These are phyloP conservation scores for Garra rufa DNA, from an alignment of 2,113 vertebrate species.

Conservation along the genomic window DNA sequence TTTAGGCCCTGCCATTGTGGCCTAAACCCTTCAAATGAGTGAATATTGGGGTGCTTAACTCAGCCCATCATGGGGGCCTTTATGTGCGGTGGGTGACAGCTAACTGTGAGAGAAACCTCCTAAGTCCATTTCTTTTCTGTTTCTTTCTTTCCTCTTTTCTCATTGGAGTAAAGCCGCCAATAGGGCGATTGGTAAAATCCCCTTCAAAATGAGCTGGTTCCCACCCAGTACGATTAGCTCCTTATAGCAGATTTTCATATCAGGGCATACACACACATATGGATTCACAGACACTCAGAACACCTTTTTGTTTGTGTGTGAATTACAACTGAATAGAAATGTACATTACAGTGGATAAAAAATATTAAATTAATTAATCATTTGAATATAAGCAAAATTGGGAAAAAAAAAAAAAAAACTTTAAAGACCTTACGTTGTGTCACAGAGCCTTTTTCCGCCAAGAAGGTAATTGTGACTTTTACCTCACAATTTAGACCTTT, in stretches of 20 bases:
- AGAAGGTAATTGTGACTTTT: neutral
- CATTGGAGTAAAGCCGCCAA: constrained; percentile 75
- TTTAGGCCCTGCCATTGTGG: constrained; percentile 60
- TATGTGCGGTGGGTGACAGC: constrained; percentile 75
- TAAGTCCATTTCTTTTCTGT: constrained; percentile 66
- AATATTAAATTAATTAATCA: neutral
- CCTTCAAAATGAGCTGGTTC: constrained; percentile 75
- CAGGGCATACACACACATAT: constrained; percentile 6
- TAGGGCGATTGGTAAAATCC: constrained; percentile 64
- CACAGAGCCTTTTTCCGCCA: neutral
- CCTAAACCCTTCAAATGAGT: constrained; percentile 69
- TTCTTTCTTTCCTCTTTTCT: constrained; percentile 52
- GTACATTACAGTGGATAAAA: neutral
- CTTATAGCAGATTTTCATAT: constrained; percentile 21
- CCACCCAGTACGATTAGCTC: constrained; percentile 64
- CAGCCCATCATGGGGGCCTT: constrained; percentile 73
- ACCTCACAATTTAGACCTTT: neutral
- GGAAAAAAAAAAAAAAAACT: neutral
- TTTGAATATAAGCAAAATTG: neutral
- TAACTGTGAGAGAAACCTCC: constrained; percentile 76
- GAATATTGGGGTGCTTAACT: constrained; percentile 76
- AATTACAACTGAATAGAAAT: neutral
- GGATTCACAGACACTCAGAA: constrained; percentile 2
- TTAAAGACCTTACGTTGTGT: neutral
- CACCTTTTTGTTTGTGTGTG: neutral